Conservation (phyloP, 2,113 vertebrate species). For the Stomatorhinus ivindoensis region DNA sequence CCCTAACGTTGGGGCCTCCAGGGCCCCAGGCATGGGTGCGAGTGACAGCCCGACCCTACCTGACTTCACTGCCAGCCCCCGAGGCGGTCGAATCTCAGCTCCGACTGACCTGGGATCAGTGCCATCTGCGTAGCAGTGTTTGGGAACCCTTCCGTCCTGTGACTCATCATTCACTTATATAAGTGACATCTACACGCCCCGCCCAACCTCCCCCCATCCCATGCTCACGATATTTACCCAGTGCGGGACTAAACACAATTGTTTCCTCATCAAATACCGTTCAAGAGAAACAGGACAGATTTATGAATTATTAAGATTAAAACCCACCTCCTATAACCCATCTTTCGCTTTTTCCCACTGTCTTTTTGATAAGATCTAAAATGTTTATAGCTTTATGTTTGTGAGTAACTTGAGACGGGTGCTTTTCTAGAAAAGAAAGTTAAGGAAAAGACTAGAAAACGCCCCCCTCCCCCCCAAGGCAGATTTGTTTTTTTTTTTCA, state of each 20-base stretch:
- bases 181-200: constrained; percentile 38
- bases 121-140: constrained; percentile 40
- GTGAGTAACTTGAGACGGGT: constrained; percentile 62
- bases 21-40: background rate
- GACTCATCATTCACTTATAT: constrained; percentile 50
- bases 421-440: constrained; percentile 75
- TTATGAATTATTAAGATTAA: constrained; percentile 80
- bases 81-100: constrained; percentile 47
- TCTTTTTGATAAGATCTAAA: constrained; percentile 63
- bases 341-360: constrained; percentile 49
- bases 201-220: constrained; percentile 8
- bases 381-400: constrained; percentile 73
- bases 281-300: constrained; percentile 60
- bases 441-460: constrained; percentile 42
- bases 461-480: constrained; percentile 20
- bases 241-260: constrained; percentile 52
- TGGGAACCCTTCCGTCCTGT: constrained; percentile 36
- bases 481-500: constrained; percentile 52
- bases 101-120: constrained; percentile 32
- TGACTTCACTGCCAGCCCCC: background rate
- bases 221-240: constrained; percentile 45
- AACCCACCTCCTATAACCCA: constrained; percentile 71
- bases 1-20: background rate
- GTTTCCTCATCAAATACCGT: constrained; percentile 73
- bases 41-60: background rate